Conservation (phyloP, 1,140 invertebrate genomes). For the Drusus annulatus region DNA sequence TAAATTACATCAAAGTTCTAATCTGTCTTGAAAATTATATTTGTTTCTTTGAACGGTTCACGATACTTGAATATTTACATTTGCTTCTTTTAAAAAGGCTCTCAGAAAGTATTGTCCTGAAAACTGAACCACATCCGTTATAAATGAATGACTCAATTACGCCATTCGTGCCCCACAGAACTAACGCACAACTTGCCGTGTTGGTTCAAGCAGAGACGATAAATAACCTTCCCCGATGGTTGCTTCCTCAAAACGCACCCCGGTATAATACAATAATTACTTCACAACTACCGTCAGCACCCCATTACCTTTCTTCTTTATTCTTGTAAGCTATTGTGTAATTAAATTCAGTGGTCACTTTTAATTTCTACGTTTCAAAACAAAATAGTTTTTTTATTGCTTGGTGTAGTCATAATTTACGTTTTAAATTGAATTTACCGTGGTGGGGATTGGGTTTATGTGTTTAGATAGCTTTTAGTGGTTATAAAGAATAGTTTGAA, state of each 20-base stretch:
- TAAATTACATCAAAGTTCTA: no score
- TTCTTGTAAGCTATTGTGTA: no score
- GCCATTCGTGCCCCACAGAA: not conserved
- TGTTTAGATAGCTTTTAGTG: no score
- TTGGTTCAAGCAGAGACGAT: constrained; percentile 38
- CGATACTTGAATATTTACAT: not conserved
- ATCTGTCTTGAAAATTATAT: no score
- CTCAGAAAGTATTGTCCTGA: not conserved
- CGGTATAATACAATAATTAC: constrained; percentile 13
- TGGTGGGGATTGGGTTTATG: no score
- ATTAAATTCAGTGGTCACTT: no score
- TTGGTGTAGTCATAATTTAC: not conserved
- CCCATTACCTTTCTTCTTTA: constrained; percentile 24
- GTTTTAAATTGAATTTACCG: no score
- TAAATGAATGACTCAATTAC: not conserved
- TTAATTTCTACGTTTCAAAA: no score
- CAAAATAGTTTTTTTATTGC: not conserved
- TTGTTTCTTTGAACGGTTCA: no score
- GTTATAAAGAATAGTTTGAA: no score
- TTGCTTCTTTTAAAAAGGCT: not conserved
- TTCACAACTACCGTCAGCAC: constrained; percentile 20
- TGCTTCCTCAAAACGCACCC: constrained; percentile 32
- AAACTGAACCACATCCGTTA: not conserved
- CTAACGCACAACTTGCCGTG: not conserved
- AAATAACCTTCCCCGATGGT: constrained; percentile 36